Evolutionary conservation across 2,113 vertebrate species (phyloP).

Genomic region (Ancistrus triradiatus): DNA sequence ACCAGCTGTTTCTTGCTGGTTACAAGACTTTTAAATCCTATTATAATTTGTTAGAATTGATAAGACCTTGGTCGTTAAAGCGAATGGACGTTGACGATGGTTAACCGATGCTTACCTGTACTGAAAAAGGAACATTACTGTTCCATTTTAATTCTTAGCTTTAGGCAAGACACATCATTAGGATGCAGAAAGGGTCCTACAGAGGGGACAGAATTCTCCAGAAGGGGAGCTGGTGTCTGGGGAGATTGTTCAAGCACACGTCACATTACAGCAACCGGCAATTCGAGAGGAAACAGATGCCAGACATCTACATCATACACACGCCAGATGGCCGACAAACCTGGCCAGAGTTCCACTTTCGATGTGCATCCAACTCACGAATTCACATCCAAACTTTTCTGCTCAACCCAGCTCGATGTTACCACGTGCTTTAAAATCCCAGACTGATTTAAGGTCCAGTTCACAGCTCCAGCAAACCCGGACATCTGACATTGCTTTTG

Average conservation of each 20-base stretch:
- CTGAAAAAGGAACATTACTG: neutral
- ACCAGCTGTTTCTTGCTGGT: no score
- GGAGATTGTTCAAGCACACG: neutral
- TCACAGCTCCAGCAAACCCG: no score
- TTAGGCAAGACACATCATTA: neutral
- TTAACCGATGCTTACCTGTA: no score
- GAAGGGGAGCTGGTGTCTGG: neutral
- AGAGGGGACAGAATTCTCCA: neutral
- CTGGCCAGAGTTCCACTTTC: conserved; percentile 8
- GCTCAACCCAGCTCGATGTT: no score
- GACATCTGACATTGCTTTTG: no score
- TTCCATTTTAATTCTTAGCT: neutral
- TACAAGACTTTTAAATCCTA: no score
- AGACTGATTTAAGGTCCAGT: no score
- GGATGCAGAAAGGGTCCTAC: neutral
- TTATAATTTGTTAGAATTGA: no score
- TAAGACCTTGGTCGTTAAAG: no score
- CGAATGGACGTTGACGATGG: no score
- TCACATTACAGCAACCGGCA: conserved; percentile 11
- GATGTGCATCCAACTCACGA: neutral
- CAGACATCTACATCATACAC: neutral
- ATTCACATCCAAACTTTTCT: conserved; percentile 16
- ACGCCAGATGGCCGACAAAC: conserved; percentile 21
- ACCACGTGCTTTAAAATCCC: no score
- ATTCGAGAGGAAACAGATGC: conserved; percentile 19